Base-by-base conservation (phyloP, 2,888 invertebrate species). In the Halictus ligatus region DNA sequence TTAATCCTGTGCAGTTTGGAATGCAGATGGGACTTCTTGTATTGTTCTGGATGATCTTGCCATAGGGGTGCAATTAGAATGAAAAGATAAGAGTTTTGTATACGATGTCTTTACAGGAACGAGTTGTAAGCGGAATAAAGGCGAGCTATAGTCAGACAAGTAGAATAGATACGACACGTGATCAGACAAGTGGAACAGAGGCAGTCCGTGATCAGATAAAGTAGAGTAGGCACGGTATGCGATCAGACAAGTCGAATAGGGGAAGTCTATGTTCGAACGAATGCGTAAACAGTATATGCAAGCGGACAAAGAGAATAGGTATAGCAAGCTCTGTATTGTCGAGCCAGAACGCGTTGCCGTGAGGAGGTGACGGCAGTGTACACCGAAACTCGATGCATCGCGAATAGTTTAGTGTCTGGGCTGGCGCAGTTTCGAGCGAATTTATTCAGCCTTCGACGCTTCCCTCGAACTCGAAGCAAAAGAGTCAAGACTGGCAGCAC, bases 401-500 rank as follows among this genome's bases (percentile, higher is more conserved):
- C 71, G 43, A 71, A 69, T 69, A 69, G 21, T 35, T 35, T 69
- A 43, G 71, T 71, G 71, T 71, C 71, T 21, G 40, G 43, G 40
- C n/a, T 71, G 71, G 40, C 71, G 43, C 46, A 15, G 46, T 46
- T 13, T 12, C 46, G 72, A 72, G 46, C 72, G 48, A 46, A 71
- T 74, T 74, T 75, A 54, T 54, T 54, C 54, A 69, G 40, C 58
- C 71, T 12, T 50, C 67, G 7, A 13, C 35, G 50, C 21, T 71
- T 77, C 54, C 54, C 69, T 43, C 67, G 69, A 54, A 76, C 71
- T 64, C 29, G 46, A 71, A 21, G 72, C 71, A 64, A 69, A 25
- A 50, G 25, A 76, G 13, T 48, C 13, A 72, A 75, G 78, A 84
- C 76, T 83, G 72, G 60, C 54, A 29, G 46, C 35, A n/a, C 58